phyloP scores from a whole-genome alignment of 2,888 invertebrate species.

The Scaptomyza polygonia region DNA sequence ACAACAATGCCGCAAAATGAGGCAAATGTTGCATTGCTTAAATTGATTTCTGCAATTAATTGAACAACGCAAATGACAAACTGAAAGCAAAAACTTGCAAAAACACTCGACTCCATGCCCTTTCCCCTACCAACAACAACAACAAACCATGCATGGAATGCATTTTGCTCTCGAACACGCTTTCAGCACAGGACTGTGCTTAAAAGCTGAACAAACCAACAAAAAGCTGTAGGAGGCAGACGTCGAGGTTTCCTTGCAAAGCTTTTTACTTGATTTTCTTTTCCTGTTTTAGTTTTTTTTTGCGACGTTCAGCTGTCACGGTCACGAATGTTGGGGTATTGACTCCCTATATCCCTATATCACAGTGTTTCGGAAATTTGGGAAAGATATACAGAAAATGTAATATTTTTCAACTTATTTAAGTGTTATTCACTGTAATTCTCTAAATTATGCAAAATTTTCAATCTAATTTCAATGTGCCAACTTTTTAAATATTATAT shows the following conservation, averaged over 20 bases:
- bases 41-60: conserved; percentile 83
- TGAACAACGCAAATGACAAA: conserved; percentile 76
- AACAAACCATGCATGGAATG: conserved; percentile 61
- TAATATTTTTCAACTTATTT: no score
- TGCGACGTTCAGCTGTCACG: conserved; percentile 60
- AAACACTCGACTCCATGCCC: conserved; percentile 30
- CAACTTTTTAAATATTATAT: no score
- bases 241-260: conserved; percentile 14
- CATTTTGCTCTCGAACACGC: conserved; percentile 73
- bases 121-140: background rate
- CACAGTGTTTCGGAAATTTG: conserved; percentile 30
- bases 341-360: conserved; percentile 21
- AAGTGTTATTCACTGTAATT: no score
- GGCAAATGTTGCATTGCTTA: conserved; percentile 78
- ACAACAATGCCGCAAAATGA: conserved; percentile 70
- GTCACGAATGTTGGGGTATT: conserved; percentile 56
- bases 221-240: conserved; percentile 8
- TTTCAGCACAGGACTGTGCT: conserved; percentile 44
- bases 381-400: no score
- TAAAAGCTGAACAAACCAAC: no score
- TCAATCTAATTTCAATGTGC: no score
- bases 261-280: conserved; percentile 22
- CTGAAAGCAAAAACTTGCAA: conserved; percentile 36
- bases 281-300: conserved; percentile 42
- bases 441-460: no score